A percentile compares a stretch with the other conserved stretches of the same genome.
phyloP scores from a whole-genome alignment of 2,113 vertebrate genomes.

The Apteryx owenii region DNA sequence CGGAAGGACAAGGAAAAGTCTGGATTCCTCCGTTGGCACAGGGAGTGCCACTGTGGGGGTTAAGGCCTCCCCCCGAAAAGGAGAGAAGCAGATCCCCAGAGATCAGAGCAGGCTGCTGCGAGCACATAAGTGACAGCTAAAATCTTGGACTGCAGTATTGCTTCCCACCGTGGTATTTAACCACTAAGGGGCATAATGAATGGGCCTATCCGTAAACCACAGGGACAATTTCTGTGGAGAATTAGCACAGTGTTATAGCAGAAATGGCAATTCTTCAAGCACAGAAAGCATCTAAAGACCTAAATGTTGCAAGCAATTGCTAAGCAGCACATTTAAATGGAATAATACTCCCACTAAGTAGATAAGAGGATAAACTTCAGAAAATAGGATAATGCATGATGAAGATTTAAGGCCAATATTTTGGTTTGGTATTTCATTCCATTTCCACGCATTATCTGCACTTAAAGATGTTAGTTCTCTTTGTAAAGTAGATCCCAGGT shows the following conservation, averaged over 20 bases:
- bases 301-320: constrained; percentile 48
- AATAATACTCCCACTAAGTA: constrained; percentile 37
- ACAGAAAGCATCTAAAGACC: constrained; percentile 25
- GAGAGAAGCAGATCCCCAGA: not conserved
- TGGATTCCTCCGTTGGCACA: not conserved
- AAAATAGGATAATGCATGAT: not conserved
- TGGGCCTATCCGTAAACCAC: not conserved
- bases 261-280: constrained; percentile 36
- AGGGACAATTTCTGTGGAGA: constrained; percentile 18
- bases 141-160: not conserved
- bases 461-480: not conserved
- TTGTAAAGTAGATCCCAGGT: not conserved
- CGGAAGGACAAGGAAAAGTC: not conserved
- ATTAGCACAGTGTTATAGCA: not conserved
- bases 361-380: constrained; percentile 58
- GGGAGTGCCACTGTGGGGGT: not conserved
- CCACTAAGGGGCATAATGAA: not conserved
- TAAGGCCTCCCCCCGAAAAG: not conserved
- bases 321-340: constrained; percentile 45
- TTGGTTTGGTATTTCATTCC: not conserved
- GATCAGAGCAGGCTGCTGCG: not conserved
- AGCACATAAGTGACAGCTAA: rapidly evolving
- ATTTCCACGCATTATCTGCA: not conserved
- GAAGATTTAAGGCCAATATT: constrained; percentile 9
- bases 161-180: rapidly evolving